Evolutionary conservation across 2,113 vertebrate genomes (phyloP).

Genomic region (Strigops habroptila): DNA sequence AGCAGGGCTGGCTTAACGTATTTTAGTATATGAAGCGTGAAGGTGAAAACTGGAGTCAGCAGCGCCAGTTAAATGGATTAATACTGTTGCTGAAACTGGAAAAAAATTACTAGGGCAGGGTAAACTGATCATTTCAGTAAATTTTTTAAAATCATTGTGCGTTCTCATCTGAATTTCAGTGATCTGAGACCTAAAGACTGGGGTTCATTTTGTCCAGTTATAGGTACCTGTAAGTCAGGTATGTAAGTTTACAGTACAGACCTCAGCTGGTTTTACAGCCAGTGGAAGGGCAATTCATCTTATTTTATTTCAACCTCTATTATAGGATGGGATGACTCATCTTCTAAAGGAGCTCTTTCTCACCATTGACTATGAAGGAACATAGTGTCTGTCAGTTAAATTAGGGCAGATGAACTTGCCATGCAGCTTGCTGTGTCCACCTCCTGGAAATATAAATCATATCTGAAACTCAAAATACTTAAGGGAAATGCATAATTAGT

Average conservation of each 20-base stretch:
- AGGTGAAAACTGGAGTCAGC: neutral
- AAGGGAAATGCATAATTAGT: neutral
- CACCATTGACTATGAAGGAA: neutral
- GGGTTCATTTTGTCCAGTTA: neutral
- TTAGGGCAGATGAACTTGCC: conserved; percentile 4
- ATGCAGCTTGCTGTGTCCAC: neutral
- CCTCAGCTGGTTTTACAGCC: neutral
- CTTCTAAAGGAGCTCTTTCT: conserved; percentile 28
- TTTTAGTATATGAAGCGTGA: neutral
- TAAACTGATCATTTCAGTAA: neutral
- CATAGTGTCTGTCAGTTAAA: conserved; percentile 33
- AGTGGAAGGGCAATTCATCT: neutral
- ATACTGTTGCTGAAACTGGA: neutral
- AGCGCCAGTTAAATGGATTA: neutral
- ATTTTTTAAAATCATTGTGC: neutral
- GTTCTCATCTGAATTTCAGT: neutral
- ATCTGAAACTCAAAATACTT: neutral
- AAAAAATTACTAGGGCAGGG: neutral
- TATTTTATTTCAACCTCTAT: conserved; percentile 1
- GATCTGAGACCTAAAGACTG: neutral
- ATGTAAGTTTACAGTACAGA: neutral
- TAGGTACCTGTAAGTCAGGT: neutral
- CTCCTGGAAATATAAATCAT: neutral
- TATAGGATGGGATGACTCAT: conserved; percentile 35
- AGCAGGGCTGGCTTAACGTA: neutral